A percentile compares a stretch with the other conserved stretches of the same genome.
phyloP scores from a whole-genome alignment of 1,140 invertebrate genomes.

The Rhizoglyphus robini region DNA sequence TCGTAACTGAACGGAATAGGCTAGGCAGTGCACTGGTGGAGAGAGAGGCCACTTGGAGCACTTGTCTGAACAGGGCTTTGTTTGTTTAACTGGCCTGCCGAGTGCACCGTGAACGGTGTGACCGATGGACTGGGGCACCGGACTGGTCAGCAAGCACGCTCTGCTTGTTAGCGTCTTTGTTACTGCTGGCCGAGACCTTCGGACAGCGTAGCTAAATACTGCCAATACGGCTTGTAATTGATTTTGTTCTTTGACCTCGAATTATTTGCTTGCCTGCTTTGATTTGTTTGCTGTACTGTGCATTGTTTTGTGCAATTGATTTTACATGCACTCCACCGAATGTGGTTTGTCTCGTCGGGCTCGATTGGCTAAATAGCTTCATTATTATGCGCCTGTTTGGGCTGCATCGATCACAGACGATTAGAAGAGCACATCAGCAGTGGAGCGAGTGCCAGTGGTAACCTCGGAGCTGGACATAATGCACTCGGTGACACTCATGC shows the following conservation, averaged over 20 bases:
- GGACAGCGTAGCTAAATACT: not conserved
- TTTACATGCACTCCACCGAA: not conserved
- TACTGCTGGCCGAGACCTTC: not conserved
- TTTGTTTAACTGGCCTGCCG: constrained; percentile 7
- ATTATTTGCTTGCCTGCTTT: constrained; percentile 15
- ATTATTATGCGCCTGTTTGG: too few relatives aligned
- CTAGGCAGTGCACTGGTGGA: not conserved
- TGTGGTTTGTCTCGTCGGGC: too few relatives aligned
- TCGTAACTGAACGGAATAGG: not conserved
- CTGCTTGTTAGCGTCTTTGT: constrained; percentile 1
- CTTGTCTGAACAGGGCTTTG: not conserved
- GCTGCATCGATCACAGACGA: too few relatives aligned
- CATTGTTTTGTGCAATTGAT: not conserved
- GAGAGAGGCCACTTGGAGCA: not conserved
- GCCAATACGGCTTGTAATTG: not conserved
- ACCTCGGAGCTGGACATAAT: too few relatives aligned
- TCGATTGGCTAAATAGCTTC: too few relatives aligned
- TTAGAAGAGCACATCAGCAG: too few relatives aligned
- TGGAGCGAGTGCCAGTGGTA: too few relatives aligned
- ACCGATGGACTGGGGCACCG: not conserved
- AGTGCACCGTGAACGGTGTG: not conserved
- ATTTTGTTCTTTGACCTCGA: constrained; percentile 15
- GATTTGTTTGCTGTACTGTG: not conserved
- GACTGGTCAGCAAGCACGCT: not conserved
- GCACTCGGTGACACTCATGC: too few relatives aligned